Base-by-base conservation (phyloP, 2,797 vertebrate species). In the Columba guinea region DNA sequence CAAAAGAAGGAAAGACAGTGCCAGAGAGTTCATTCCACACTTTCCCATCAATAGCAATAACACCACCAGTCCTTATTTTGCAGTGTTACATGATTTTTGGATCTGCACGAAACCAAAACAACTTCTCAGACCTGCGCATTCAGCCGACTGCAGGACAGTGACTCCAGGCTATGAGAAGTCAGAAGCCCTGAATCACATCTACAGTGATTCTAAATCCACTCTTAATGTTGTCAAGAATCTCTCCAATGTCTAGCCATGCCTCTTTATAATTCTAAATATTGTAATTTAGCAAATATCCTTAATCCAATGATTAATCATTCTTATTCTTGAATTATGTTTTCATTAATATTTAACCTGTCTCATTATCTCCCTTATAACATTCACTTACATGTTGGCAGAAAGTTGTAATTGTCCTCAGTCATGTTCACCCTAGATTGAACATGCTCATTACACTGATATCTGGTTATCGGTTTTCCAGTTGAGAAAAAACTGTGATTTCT, bases 281-380 rank as follows among this genome's bases (percentile, higher is more conserved):
- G 12, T 60, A 87, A 84, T 87, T 89, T 22, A 55, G 62, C 58
- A 95, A 92, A 62, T 52, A 88, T 34, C 26, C 28, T 82, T 82
- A 52, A 92, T 3, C 5, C 27, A 87, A 74, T 1, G 9, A 92
- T 28, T 81, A 62, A 85, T 24, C 27, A 44, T 18, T 62, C 53
- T 58, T 24, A 78, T 65, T 91, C 27, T 18, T 75, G 64, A 93
- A 60, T 77, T 79, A 80, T 8, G 12, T 27, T 71, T 96, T 86
- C 15, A 2, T 75, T 92, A 90, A 80, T 92, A 84, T 87, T 93
- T 91, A 90, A 94, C 49, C 22, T 74, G 39, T 65, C 53, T 87
- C 39, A 64, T 85, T 87, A 87, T 71, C 62, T 88, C 35, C 30
- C 55, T 41, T 82, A 35, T 63, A 87, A 64, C 48, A 81, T 51